Evolutionary conservation across 2,888 invertebrate genomes (phyloP).

Genomic region (Gryllus longicercus): DNA sequence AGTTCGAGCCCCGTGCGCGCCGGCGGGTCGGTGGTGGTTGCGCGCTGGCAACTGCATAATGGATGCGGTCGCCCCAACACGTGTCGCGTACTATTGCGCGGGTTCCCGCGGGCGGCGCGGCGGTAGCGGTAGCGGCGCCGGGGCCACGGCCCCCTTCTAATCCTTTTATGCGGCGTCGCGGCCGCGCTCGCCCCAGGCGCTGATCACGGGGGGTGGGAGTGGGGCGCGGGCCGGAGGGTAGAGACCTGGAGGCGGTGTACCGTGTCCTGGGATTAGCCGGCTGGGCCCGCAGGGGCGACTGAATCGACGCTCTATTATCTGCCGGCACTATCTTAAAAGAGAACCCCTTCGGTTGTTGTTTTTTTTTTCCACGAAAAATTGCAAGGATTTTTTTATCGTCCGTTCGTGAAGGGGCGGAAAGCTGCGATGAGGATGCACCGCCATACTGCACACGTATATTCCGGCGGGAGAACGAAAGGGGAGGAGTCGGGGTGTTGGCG

Average conservation of each 20-base stretch:
- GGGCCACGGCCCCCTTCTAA: background rate
- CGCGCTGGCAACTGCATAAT: background rate
- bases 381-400: background rate
- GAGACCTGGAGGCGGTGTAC: background rate
- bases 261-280: background rate
- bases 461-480: too few relatives aligned
- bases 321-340: background rate
- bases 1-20: too few relatives aligned
- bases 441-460: too few relatives aligned
- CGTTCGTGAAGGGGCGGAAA: background rate
- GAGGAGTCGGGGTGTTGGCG: too few relatives aligned
- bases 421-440: background rate
- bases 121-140: background rate
- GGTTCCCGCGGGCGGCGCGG: background rate
- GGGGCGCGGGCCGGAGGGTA: background rate
- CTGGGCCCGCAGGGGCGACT: background rate
- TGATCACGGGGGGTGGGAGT: too few relatives aligned
- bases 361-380: background rate
- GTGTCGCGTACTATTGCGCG: background rate
- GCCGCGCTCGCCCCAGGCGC: background rate
- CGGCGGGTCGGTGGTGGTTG: too few relatives aligned
- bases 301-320: slow-evolving; percentile 17
- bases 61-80: slow-evolving; percentile 17
- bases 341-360: background rate
- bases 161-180: slow-evolving; percentile 3